Conservation (phyloP, 2,113 vertebrate species). For the Nansenia antarctica region DNA sequence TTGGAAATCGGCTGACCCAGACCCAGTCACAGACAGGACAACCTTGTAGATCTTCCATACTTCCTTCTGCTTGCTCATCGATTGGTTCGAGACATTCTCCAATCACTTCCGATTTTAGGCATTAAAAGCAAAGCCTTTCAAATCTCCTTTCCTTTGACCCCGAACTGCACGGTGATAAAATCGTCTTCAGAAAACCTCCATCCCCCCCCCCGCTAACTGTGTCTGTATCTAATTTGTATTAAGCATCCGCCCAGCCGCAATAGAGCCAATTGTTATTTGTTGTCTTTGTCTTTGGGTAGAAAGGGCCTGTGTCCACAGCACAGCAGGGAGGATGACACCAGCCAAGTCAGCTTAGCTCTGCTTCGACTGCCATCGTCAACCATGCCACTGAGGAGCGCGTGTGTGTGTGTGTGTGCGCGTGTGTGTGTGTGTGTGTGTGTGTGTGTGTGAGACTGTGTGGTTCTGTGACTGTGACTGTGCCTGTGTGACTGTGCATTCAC, state of each 20-base stretch:
- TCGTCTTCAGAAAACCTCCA: not conserved
- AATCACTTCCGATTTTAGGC: no score
- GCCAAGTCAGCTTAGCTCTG: constrained; percentile 46
- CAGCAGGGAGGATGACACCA: constrained; percentile 56
- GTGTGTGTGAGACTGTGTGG: constrained; percentile 3
- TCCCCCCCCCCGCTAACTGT: not conserved
- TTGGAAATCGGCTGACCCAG: no score
- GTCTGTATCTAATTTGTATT: constrained; percentile 13
- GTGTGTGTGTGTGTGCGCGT: not conserved
- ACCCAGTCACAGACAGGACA: no score
- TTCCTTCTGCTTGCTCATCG: not conserved
- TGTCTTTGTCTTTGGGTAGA: constrained; percentile 41
- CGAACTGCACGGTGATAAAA: not conserved
- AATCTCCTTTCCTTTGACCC: not conserved
- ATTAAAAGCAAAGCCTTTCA: not conserved
- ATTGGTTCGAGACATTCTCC: not conserved
- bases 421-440: constrained; percentile 3
- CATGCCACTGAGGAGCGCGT: constrained; percentile 37
- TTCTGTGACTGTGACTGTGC: not conserved
- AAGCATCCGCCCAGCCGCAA: constrained; percentile 25
- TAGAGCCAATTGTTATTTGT: constrained; percentile 42
- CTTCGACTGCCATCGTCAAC: constrained; percentile 22
- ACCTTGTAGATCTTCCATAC: not conserved
- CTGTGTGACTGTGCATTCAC: no score
- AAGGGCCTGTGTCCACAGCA: constrained; percentile 40